phyloP scores from a whole-genome alignment of 2,113 vertebrate species.

The Micronycteris hirsuta region DNA sequence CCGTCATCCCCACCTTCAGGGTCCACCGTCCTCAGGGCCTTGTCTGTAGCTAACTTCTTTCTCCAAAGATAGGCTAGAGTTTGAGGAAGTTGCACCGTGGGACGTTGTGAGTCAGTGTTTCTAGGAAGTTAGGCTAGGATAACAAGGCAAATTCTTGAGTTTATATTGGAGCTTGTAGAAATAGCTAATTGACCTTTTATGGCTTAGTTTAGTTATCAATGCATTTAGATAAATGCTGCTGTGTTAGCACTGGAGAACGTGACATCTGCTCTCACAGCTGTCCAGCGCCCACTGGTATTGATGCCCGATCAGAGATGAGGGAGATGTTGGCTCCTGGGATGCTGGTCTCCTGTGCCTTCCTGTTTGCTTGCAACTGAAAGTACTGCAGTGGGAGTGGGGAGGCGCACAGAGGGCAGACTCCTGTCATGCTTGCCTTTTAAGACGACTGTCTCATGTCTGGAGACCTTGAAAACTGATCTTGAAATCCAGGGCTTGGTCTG shows the following conservation, averaged over 20 bases:
- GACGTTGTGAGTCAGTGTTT: background rate
- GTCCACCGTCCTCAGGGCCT: rapidly evolving
- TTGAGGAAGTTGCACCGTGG: background rate
- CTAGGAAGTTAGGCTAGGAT: background rate
- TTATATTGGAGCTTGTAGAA: background rate
- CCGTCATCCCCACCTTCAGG: background rate
- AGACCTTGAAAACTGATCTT: slow-evolving; percentile 53
- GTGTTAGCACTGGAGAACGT: background rate
- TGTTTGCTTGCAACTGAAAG: background rate
- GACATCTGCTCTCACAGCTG: background rate
- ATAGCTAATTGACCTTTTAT: background rate
- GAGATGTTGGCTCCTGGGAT: background rate
- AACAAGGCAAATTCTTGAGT: background rate
- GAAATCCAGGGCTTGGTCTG: slow-evolving; percentile 32
- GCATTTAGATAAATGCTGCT: background rate
- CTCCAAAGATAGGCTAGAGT: background rate
- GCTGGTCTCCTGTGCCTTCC: background rate
- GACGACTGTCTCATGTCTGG: background rate
- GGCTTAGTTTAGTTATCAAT: background rate
- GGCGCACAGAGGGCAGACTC: background rate
- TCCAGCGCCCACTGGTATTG: background rate
- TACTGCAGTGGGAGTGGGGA: rapidly evolving
- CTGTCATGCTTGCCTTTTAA: background rate
- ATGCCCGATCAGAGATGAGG: background rate
- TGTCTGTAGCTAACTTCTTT: background rate